Evolutionary conservation across 2,888 invertebrate species (phyloP).

Genomic region (Diloba caeruleocephala): DNA sequence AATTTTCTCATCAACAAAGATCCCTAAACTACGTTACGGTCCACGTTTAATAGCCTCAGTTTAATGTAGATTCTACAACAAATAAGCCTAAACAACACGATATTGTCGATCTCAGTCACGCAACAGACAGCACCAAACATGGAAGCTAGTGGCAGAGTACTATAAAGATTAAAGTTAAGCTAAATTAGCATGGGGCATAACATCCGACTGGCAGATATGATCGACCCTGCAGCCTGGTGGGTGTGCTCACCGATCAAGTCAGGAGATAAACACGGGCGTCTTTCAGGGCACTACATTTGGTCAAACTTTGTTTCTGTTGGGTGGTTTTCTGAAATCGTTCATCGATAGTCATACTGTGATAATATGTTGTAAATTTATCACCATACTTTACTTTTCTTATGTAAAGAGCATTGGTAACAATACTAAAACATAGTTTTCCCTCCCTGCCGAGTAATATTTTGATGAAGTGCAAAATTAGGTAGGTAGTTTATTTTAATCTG

Average conservation of each 20-base stretch:
- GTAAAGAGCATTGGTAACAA: not conserved
- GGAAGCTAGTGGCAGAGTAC: conserved; percentile 50
- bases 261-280: conserved; percentile 34
- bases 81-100: conserved; percentile 50
- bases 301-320: conserved; percentile 24
- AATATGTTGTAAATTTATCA: not conserved
- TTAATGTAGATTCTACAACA: conserved; percentile 46
- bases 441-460: too few relatives aligned
- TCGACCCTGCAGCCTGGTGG: conserved; percentile 45
- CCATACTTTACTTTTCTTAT: not conserved
- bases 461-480: too few relatives aligned
- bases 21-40: conserved; percentile 27
- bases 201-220: conserved; percentile 48
- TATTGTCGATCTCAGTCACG: conserved; percentile 60
- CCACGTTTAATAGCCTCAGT: conserved; percentile 35
- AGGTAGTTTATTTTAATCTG: too few relatives aligned
- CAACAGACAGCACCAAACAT: conserved; percentile 54
- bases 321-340: conserved; percentile 21
- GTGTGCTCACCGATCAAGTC: conserved; percentile 45
- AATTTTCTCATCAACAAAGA: conserved; percentile 38
- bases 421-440: too few relatives aligned
- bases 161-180: conserved; percentile 67
- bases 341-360: not conserved
- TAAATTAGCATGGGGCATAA: conserved; percentile 50
- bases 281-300: conserved; percentile 39